These are phyloP conservation scores for Platysternon megacephalum DNA, from an alignment of 2,113 vertebrate species.

Conservation along the genomic window DNA sequence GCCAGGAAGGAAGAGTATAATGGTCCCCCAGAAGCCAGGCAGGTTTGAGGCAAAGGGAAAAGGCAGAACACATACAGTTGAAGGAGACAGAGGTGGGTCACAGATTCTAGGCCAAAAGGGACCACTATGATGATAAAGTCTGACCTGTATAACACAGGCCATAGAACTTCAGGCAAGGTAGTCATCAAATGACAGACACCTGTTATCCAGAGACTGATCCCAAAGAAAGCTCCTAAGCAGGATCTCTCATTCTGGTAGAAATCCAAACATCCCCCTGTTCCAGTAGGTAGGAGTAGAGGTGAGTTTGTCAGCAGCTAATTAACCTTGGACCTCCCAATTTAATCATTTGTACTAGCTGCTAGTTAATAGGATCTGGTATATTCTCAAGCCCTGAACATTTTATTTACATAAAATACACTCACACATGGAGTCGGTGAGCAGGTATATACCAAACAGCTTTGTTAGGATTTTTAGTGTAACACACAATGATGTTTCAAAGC, in stretches of 20 bases:
- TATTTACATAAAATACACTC: neutral
- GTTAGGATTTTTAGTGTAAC: neutral
- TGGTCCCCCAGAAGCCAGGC: neutral
- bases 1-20: conserved; percentile 1
- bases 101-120: neutral
- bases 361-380: conserved; percentile 12
- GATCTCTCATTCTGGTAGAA: neutral
- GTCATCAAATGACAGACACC: neutral
- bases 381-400: neutral
- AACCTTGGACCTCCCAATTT: neutral
- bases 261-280: neutral
- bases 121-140: neutral
- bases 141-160: neutral
- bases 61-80: neutral
- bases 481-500: conserved; percentile 60
- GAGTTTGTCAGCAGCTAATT: neutral
- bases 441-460: neutral
- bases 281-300: neutral
- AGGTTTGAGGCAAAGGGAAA: conserved; percentile 1
- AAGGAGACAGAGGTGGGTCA: neutral
- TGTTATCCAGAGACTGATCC: neutral
- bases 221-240: neutral
- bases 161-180: neutral
- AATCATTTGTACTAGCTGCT: neutral
- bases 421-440: neutral